phyloP scores from a whole-genome alignment of 2,888 invertebrate species.

The Epinotia ramella region DNA sequence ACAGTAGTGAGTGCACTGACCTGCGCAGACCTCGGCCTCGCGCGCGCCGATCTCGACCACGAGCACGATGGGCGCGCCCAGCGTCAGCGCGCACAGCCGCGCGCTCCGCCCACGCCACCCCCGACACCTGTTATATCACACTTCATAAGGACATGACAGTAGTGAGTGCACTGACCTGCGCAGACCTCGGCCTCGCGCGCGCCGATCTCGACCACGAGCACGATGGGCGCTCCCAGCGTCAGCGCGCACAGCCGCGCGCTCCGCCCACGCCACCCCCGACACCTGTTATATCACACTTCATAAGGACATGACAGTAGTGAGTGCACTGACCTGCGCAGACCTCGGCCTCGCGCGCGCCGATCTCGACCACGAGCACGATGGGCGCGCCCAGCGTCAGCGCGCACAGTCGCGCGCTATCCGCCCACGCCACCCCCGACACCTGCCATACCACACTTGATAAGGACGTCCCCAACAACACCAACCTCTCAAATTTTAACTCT shows the following conservation, averaged over 20 bases:
- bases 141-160: too few relatives aligned
- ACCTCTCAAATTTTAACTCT: too few relatives aligned
- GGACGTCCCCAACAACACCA: background rate
- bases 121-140: slow-evolving; percentile 85
- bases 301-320: background rate
- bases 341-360: slow-evolving; percentile 94
- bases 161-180: too few relatives aligned
- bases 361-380: slow-evolving; percentile 92
- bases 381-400: slow-evolving; percentile 92
- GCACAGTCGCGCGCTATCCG: slow-evolving; percentile 94
- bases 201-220: too few relatives aligned
- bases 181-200: too few relatives aligned
- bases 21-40: too few relatives aligned
- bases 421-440: slow-evolving; percentile 91
- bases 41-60: too few relatives aligned
- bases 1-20: too few relatives aligned
- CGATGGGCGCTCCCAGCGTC: slow-evolving; percentile 91
- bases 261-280: slow-evolving; percentile 92
- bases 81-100: slow-evolving; percentile 92
- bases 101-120: slow-evolving; percentile 93
- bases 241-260: slow-evolving; percentile 94
- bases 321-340: slow-evolving; percentile 68
- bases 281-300: slow-evolving; percentile 75
- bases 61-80: too few relatives aligned
- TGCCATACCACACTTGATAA: slow-evolving; percentile 54